Evolutionary conservation across 2,888 invertebrate species (phyloP).

Genomic region (Pammene fasciana): DNA sequence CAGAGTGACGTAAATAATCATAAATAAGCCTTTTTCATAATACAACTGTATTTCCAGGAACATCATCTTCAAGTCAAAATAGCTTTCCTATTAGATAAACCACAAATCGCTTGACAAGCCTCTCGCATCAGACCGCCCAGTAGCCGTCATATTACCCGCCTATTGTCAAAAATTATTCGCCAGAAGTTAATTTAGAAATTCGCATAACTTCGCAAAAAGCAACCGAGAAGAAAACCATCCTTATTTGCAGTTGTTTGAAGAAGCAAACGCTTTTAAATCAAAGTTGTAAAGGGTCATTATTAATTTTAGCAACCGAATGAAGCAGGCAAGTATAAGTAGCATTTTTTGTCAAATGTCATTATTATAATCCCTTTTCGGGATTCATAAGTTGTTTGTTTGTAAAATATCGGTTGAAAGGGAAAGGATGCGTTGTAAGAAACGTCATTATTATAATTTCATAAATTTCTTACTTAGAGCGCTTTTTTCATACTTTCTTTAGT

Average conservation of each 20-base stretch:
- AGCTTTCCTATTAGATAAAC: neutral
- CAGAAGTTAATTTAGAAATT: slow-evolving; percentile 67
- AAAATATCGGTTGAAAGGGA: slow-evolving; percentile 46
- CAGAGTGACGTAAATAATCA: no score
- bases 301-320: slow-evolving; percentile 5
- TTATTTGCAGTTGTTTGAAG: neutral
- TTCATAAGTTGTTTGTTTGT: slow-evolving; percentile 58
- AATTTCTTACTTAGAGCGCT: slow-evolving; percentile 9
- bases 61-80: neutral
- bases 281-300: neutral
- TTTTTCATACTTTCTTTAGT: slow-evolving; percentile 1
- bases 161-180: slow-evolving; percentile 69
- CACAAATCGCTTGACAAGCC: neutral
- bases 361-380: slow-evolving; percentile 69
- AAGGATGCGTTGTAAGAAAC: slow-evolving; percentile 44
- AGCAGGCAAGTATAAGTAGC: slow-evolving; percentile 24
- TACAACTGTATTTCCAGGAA: neutral
- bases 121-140: slow-evolving; percentile 69
- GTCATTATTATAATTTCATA: slow-evolving; percentile 21
- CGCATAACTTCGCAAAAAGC: slow-evolving; percentile 34
- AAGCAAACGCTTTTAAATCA: neutral
- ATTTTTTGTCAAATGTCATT: slow-evolving; percentile 62
- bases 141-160: slow-evolving; percentile 65
- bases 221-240: neutral
- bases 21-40: neutral